Conservation (phyloP, 2,797 vertebrate species). For the Pangasius mekongensis region DNA sequence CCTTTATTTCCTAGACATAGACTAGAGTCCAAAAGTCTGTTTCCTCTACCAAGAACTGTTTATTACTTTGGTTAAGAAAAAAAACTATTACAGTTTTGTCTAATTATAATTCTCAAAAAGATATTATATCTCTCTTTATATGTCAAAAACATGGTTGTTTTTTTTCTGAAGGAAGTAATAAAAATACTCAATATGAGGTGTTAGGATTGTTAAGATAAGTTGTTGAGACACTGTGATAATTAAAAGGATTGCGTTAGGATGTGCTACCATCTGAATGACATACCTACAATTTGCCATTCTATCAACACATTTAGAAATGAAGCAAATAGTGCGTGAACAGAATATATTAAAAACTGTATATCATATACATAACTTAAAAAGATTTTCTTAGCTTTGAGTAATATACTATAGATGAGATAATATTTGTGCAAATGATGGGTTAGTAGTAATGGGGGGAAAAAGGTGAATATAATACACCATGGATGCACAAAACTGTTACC, state of each 20-base stretch:
- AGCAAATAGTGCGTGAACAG: background rate
- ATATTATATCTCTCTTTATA: background rate
- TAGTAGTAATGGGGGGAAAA: background rate
- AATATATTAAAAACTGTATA: background rate
- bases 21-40: background rate
- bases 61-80: background rate
- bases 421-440: background rate
- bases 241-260: background rate
- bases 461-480: background rate
- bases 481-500: background rate
- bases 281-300: background rate
- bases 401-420: background rate
- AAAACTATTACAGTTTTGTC: background rate
- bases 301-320: background rate
- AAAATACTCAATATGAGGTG: background rate
- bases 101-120: background rate
- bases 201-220: background rate
- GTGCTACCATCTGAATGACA: background rate
- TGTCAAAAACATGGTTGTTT: background rate
- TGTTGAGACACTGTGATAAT: background rate
- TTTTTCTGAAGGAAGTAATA: background rate
- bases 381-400: no score
- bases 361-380: background rate
- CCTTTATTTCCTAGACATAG: background rate
- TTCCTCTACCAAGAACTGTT: background rate